Percentiles rank a stretch among this genome's conserved stretches.
These are phyloP conservation scores for Spialia ferax DNA, from an alignment of 2,888 invertebrate species.

Conservation along the genomic window DNA sequence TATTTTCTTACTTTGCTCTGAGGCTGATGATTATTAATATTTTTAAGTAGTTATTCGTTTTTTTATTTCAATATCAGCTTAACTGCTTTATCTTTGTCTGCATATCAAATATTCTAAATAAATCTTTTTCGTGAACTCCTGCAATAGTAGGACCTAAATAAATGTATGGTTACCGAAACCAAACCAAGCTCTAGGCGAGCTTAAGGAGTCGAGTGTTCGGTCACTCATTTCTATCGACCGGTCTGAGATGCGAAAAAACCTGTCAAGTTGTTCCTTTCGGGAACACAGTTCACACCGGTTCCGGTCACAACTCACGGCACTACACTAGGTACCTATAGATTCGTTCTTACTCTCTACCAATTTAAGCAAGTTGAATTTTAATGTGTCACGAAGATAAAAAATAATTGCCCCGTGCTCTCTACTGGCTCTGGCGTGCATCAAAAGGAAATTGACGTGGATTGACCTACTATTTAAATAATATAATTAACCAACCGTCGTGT, in stretches of 20 bases:
- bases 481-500: too few relatives aligned
- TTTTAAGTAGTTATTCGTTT: too few relatives aligned
- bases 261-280: constrained; percentile 49
- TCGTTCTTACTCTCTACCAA: constrained; percentile 25
- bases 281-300: constrained; percentile 43
- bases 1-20: too few relatives aligned
- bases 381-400: constrained; percentile 28
- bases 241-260: constrained; percentile 54
- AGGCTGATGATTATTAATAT: too few relatives aligned
- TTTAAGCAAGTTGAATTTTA: constrained; percentile 17
- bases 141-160: too few relatives aligned
- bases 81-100: too few relatives aligned
- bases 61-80: too few relatives aligned
- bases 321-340: constrained; percentile 15
- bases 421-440: background rate
- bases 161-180: background rate
- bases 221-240: constrained; percentile 58
- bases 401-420: constrained; percentile 13
- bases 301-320: constrained; percentile 35
- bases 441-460: background rate
- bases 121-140: too few relatives aligned
- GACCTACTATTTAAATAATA: constrained; percentile 6
- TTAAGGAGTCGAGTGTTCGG: constrained; percentile 45
- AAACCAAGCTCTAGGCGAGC: background rate
- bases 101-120: too few relatives aligned